Evolutionary conservation across 2,797 vertebrate genomes (phyloP).

Genomic region (Cephalopachus bancanus): DNA sequence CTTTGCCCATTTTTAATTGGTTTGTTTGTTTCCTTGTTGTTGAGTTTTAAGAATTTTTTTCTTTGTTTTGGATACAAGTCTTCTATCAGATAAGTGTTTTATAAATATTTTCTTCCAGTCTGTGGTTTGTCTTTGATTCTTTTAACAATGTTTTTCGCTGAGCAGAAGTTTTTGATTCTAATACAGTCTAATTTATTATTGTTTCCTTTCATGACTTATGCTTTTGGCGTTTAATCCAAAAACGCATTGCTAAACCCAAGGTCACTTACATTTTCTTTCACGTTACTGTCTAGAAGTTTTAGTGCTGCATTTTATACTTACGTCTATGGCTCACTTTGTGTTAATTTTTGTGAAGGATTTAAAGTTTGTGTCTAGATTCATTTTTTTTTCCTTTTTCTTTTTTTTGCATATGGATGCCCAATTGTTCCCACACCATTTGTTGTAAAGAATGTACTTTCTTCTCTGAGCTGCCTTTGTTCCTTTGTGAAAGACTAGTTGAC

Average conservation of each 20-base stretch:
- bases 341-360: neutral
- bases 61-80: conserved; percentile 1
- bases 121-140: neutral
- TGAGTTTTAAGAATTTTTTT: neutral
- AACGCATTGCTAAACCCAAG: neutral
- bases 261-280: neutral
- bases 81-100: neutral
- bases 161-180: neutral
- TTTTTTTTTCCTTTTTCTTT: neutral
- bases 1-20: neutral
- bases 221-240: neutral
- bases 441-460: neutral
- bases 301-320: neutral
- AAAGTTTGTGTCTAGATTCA: neutral
- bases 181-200: neutral
- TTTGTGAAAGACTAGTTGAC: neutral
- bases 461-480: neutral
- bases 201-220: neutral
- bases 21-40: neutral
- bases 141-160: neutral
- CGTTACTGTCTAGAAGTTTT: neutral
- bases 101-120: neutral
- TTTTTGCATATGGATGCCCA: neutral
- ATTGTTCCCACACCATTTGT: neutral
- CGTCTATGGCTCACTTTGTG: neutral